phyloP scores from a whole-genome alignment of 2,888 invertebrate genomes.

The Rambutsinella grinnellia region DNA sequence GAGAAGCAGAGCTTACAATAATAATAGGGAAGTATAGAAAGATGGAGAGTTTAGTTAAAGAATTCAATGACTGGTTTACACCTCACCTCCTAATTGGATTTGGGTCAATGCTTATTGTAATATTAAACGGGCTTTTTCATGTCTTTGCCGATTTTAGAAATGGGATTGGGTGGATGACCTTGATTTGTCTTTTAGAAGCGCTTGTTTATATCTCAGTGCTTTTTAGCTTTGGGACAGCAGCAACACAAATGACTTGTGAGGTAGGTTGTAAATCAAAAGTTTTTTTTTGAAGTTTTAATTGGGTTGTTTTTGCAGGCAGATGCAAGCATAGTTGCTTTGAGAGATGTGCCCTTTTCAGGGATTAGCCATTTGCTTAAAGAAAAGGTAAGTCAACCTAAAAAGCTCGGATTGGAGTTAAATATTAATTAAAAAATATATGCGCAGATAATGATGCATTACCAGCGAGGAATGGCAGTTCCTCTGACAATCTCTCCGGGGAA shows the following conservation, averaged over 20 bases:
- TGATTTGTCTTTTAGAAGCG: conserved; percentile 32
- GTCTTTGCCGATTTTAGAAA: conserved; percentile 27
- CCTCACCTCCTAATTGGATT: conserved; percentile 30
- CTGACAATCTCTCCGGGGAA: conserved; percentile 24
- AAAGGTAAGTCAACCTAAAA: conserved; percentile 1
- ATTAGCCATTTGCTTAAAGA: conserved; percentile 19
- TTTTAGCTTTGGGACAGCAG: conserved; percentile 19
- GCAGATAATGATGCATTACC: conserved; percentile 32
- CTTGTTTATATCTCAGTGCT: conserved; percentile 17
- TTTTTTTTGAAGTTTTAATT: no score
- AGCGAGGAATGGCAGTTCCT: conserved; percentile 31
- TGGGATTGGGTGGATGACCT: not conserved
- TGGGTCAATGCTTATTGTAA: conserved; percentile 13
- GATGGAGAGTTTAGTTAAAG: conserved; percentile 18
- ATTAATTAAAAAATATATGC: not conserved
- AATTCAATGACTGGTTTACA: conserved; percentile 34
- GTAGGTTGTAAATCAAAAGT: no score
- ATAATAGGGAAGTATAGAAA: conserved; percentile 24
- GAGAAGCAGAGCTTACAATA: conserved; percentile 14
- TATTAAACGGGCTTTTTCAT: conserved; percentile 29
- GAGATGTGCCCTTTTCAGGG: conserved; percentile 25
- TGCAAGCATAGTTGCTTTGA: conserved; percentile 22
- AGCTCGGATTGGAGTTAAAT: not conserved
- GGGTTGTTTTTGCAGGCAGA: no score
- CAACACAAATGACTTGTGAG: conserved; percentile 29